Conservation (phyloP, 2,888 invertebrate genomes). For the Apodemia duryi region DNA sequence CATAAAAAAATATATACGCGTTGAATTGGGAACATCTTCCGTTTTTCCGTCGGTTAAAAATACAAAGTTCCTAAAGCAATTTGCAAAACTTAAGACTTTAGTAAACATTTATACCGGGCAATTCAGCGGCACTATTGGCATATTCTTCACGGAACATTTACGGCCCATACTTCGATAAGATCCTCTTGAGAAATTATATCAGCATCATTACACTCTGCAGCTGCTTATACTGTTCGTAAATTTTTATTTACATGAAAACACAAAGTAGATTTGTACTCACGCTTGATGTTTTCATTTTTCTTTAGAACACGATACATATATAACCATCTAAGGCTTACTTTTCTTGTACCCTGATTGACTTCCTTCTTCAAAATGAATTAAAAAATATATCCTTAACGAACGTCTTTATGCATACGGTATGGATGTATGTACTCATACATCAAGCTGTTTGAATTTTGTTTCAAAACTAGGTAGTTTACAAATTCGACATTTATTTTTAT, state of each 20-base stretch:
- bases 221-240: conserved; percentile 33
- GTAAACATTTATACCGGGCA: not conserved
- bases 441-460: too few relatives aligned
- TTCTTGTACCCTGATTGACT: not conserved
- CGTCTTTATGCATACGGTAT: too few relatives aligned
- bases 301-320: not conserved
- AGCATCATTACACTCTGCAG: conserved; percentile 57
- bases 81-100: conserved; percentile 6
- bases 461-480: too few relatives aligned
- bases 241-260: conserved; percentile 8
- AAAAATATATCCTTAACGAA: too few relatives aligned
- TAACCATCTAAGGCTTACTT: not conserved
- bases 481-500: too few relatives aligned
- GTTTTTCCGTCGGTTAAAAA: too few relatives aligned
- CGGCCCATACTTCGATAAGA: conserved; percentile 47
- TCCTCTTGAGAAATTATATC: conserved; percentile 58
- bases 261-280: not conserved
- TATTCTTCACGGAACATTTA: conserved; percentile 47
- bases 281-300: not conserved
- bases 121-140: not conserved
- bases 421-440: too few relatives aligned
- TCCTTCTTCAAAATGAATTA: too few relatives aligned
- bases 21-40: too few relatives aligned
- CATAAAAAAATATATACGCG: too few relatives aligned
- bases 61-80: not conserved